phyloP scores from a whole-genome alignment of 2,113 vertebrate species.

The cat (Felis catus) region DNA sequence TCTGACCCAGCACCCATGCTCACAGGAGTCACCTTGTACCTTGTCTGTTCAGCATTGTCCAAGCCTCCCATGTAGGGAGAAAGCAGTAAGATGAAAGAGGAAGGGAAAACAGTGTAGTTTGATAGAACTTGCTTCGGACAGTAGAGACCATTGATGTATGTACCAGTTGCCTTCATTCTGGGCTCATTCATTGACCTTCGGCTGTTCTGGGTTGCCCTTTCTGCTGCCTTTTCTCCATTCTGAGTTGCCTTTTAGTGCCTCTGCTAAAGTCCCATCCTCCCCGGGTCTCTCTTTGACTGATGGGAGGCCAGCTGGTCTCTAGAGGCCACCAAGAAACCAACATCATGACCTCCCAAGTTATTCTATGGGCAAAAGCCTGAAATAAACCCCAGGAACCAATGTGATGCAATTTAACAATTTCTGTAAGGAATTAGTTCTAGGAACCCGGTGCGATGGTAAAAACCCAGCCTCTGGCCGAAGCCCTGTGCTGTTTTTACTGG shows the following conservation, averaged over 20 bases:
- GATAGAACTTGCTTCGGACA: not conserved
- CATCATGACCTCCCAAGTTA: not conserved
- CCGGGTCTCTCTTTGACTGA: not conserved
- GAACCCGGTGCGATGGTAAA: not conserved
- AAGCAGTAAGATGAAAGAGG: not conserved
- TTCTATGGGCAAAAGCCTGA: not conserved
- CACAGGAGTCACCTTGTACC: not conserved
- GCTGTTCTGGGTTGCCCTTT: not conserved
- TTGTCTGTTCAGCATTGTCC: not conserved
- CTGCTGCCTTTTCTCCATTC: not conserved
- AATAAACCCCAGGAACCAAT: not conserved
- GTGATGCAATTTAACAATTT: not conserved
- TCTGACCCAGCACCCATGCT: accelerated
- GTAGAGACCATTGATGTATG: not conserved
- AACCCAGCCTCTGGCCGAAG: not conserved
- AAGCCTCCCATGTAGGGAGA: not conserved
- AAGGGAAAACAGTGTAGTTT: not conserved
- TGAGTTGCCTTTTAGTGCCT: not conserved
- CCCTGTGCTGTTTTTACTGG: not conserved
- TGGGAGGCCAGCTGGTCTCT: not conserved
- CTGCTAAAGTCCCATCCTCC: not conserved
- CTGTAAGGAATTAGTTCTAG: not conserved
- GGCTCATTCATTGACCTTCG: not conserved
- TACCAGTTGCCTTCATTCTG: accelerated
- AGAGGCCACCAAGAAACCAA: not conserved